Evolutionary conservation across 2,888 invertebrate species (phyloP).

Genomic region (Eumerus sabulonum): DNA sequence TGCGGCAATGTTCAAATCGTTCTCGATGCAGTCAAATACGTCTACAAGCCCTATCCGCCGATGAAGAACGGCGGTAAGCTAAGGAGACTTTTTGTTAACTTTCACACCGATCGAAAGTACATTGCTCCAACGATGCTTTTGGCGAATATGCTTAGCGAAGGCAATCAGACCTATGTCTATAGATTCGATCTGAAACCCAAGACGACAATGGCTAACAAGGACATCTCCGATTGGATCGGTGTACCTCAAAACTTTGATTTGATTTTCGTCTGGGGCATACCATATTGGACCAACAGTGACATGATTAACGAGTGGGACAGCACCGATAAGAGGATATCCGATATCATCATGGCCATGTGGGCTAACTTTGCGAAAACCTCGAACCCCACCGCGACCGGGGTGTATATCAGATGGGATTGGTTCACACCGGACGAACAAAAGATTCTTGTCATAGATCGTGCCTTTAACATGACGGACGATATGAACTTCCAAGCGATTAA

Average conservation of each 20-base stretch:
- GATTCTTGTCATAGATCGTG: conserved; percentile 87
- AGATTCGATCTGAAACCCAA: conserved; percentile 88
- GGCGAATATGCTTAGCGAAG: conserved; percentile 83
- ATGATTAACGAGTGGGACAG: conserved; percentile 86
- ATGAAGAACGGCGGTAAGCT: conserved; percentile 82
- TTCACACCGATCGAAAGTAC: conserved; percentile 87
- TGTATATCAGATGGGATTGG: conserved; percentile 87
- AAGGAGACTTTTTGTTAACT: conserved; percentile 84
- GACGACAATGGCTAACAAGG: conserved; percentile 83
- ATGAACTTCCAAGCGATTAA: conserved; percentile 88
- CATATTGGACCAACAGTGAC: conserved; percentile 83
- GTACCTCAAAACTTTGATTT: conserved; percentile 91
- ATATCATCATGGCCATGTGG: conserved; percentile 90
- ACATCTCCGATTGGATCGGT: conserved; percentile 87
- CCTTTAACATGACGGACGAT: conserved; percentile 87
- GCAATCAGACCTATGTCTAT: conserved; percentile 83
- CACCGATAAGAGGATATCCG: conserved; percentile 88
- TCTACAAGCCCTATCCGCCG: conserved; percentile 85
- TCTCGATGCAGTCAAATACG: conserved; percentile 87
- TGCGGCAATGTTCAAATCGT: conserved; percentile 84
- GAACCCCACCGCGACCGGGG: conserved; percentile 85
- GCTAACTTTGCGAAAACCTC: conserved; percentile 88
- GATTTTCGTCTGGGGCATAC: conserved; percentile 90
- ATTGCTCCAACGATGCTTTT: conserved; percentile 85
- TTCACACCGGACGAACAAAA: conserved; percentile 85